Conservation (phyloP, 2,797 vertebrate species). For the Chelon labrosus region DNA sequence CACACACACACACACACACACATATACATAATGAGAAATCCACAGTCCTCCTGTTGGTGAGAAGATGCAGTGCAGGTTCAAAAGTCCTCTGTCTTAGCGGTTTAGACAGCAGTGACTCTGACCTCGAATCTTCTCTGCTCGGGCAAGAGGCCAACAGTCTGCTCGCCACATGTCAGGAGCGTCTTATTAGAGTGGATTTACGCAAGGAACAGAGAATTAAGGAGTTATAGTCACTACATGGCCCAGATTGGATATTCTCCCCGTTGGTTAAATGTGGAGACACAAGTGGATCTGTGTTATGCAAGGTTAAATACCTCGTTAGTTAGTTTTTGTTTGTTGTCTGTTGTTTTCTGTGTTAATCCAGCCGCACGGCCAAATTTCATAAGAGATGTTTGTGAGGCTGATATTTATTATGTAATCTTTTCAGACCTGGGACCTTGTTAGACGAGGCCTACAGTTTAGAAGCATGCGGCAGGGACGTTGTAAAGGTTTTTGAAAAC, state of each 20-base stretch:
- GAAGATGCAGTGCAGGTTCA: constrained; percentile 47
- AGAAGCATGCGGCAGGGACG: constrained; percentile 35
- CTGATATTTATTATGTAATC: constrained; percentile 38
- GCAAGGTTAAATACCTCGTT: constrained; percentile 9
- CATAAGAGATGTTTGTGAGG: constrained; percentile 17
- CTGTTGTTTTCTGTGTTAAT: neutral
- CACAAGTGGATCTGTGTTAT: neutral
- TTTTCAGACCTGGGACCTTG: constrained; percentile 28
- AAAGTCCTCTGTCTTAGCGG: constrained; percentile 24
- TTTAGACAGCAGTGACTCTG: constrained; percentile 29
- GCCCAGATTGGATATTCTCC: neutral
- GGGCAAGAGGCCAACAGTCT: neutral
- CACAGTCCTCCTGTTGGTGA: constrained; percentile 57
- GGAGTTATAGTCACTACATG: neutral
- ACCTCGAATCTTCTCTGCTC: constrained; percentile 47
- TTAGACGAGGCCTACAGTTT: constrained; percentile 1
- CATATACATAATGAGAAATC: constrained; percentile 20
- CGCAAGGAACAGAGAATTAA: constrained; percentile 12
- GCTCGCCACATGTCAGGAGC: constrained; percentile 22
- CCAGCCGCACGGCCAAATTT: constrained; percentile 12
- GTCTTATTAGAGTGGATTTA: constrained; percentile 27
- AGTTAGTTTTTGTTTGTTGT: neutral
- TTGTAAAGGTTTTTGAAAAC: neutral
- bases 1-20: constrained; percentile 37
- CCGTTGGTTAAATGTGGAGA: neutral